Base-by-base conservation (phyloP, 2,888 invertebrate species). In the Hipparchia sbordonii region DNA sequence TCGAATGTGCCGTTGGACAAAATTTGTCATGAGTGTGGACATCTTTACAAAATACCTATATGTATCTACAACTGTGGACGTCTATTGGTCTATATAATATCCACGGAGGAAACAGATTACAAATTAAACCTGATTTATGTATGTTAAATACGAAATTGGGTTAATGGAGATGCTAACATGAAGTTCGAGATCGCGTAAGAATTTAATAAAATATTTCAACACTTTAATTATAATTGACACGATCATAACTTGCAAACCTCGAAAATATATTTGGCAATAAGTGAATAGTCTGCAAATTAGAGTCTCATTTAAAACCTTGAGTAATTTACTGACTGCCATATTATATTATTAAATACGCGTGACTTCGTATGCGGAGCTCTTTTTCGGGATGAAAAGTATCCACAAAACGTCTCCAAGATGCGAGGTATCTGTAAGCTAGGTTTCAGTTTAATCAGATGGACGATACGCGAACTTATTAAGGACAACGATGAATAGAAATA, bases 181-280 rank as follows among this genome's bases (percentile, higher is more conserved):
- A 46, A 48, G 39, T 48, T 63, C 5, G 13, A n/a, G 9, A 63
- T 63, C 48, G 63, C 63, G 9, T 63, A 48, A 63, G 62, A 48
- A 62, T n/a, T 48, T 48, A 46, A 13, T 63, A 48, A 48, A 46
- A 48, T 63, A 48, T 63, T 63, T 63, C 48, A 48, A 9, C 4
- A 63, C 4, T 2, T 60, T 23, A 23, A 23, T 23, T 60, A 61
- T 61, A 60, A 60, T 9, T 60, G 12, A 60, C 39, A 12, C 4
- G 59, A 2, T 60, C 39, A 60, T 12, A n/a, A 4, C 13, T 62
- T 8, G 13, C 2, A 62, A 48, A 48, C 46, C 8, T 62, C 62
- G 48, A 62, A 10, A 46, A 62, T 13, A 9, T n/a, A 46, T 62
- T 62, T 13, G 8, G 7, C 46, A 46, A n/a, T 39, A 6, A 46